Conservation (phyloP, 1,140 invertebrate species). For the Sarcophaga peregrina region DNA sequence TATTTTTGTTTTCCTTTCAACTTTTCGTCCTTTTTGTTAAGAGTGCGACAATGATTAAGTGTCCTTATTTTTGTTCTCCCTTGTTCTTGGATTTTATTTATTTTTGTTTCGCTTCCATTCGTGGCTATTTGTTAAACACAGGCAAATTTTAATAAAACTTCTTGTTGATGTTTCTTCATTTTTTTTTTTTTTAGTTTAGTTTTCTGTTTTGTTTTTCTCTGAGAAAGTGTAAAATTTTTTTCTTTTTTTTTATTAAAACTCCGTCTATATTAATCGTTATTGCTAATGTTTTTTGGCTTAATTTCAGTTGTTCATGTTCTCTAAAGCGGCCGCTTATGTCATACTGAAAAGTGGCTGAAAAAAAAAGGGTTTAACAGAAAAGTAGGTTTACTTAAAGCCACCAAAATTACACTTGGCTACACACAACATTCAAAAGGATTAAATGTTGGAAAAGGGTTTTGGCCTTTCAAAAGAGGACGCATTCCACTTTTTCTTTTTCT, state of each 20-base stretch:
- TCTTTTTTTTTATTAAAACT: slow-evolving; percentile 2
- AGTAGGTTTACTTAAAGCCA: background rate
- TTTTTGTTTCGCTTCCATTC: background rate
- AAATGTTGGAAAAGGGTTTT: slow-evolving; percentile 25
- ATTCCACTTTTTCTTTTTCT: no score
- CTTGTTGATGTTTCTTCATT: background rate
- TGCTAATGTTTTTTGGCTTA: slow-evolving; percentile 30
- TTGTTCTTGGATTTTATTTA: background rate
- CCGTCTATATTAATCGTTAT: slow-evolving; percentile 25
- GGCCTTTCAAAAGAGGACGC: background rate
- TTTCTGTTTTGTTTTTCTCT: background rate
- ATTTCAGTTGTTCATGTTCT: background rate
- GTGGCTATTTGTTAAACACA: slow-evolving; percentile 29
- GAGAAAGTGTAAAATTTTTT: slow-evolving; percentile 26
- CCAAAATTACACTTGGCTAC: slow-evolving; percentile 37
- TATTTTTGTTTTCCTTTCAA: slow-evolving; percentile 10
- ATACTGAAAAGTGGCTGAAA: background rate
- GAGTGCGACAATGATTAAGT: slow-evolving; percentile 41
- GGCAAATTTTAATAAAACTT: background rate
- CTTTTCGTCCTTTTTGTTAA: slow-evolving; percentile 17
- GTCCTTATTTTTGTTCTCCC: slow-evolving; percentile 26
- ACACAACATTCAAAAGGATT: slow-evolving; percentile 32
- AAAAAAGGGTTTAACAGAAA: background rate
- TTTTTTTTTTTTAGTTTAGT: no score
- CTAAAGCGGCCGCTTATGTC: background rate